A percentile compares a stretch with the other conserved stretches of the same genome.
phyloP scores from a whole-genome alignment of 1,140 invertebrate genomes.

The Druon quercuslanigerum region DNA sequence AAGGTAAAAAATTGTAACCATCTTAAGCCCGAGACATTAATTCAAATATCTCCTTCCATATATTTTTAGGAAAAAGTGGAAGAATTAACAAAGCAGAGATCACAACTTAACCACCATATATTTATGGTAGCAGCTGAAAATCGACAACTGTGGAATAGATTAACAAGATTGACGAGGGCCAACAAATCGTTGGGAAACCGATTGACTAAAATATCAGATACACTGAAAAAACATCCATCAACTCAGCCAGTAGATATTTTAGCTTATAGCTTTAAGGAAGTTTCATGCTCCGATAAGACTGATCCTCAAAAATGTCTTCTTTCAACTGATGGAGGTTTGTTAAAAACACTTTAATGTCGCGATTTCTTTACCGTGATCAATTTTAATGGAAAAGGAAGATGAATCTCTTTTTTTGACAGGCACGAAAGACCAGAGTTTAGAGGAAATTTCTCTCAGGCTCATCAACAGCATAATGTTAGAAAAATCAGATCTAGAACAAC shows the following conservation, averaged over 20 bases:
- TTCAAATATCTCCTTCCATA: constrained; percentile 9
- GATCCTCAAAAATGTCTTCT: constrained; percentile 61
- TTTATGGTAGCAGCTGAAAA: constrained; percentile 88
- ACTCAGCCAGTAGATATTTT: constrained; percentile 56
- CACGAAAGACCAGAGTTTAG: constrained; percentile 80
- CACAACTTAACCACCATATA: constrained; percentile 83
- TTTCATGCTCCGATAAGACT: constrained; percentile 42
- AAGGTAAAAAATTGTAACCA: too few relatives aligned
- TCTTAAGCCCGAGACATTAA: too few relatives aligned
- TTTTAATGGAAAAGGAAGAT: constrained; percentile 61
- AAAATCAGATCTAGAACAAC: constrained; percentile 81
- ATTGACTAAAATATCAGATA: constrained; percentile 75
- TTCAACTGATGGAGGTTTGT: constrained; percentile 56
- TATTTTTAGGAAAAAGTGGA: constrained; percentile 78
- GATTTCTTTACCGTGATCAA: constrained; percentile 78
- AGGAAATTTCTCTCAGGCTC: constrained; percentile 85
- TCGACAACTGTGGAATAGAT: constrained; percentile 84
- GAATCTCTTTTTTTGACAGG: constrained; percentile 60
- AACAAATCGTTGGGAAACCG: constrained; percentile 76
- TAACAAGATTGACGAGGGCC: constrained; percentile 80
- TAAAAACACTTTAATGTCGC: constrained; percentile 61
- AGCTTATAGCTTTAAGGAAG: constrained; percentile 59
- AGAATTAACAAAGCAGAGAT: constrained; percentile 83
- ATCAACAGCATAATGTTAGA: constrained; percentile 82
- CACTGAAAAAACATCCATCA: constrained; percentile 69